Conservation (phyloP, 2,113 vertebrate species). For the Heteronetta atricapilla region DNA sequence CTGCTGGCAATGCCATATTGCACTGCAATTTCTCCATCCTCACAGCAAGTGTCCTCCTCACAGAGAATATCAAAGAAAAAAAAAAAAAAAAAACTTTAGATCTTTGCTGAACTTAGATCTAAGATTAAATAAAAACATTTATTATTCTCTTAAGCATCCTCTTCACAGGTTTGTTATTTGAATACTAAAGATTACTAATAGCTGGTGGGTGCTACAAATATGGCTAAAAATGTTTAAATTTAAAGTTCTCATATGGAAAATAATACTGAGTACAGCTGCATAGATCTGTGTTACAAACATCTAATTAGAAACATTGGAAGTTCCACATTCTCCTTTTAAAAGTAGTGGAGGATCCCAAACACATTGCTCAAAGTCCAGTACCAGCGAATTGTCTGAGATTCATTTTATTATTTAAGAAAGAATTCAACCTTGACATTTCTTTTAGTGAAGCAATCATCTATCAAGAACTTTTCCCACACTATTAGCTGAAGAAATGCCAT, state of each 20-base stretch:
- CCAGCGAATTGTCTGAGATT: not conserved
- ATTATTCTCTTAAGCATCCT: not conserved
- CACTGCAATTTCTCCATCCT: not conserved
- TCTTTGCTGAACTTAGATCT: not conserved
- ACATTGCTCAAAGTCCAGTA: not conserved
- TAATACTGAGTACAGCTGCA: not conserved
- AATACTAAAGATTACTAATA: not conserved
- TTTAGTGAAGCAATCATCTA: not conserved
- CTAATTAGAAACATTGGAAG: not conserved
- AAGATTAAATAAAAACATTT: not conserved
- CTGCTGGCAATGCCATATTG: not conserved
- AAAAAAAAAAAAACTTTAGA: not conserved
- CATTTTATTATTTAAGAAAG: not conserved
- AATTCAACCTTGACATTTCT: not conserved
- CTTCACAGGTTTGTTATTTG: not conserved
- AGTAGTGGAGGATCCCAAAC: not conserved
- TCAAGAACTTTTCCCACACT: not conserved
- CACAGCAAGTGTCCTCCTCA: rapidly evolving
- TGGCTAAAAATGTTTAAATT: not conserved
- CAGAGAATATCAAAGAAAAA: not conserved
- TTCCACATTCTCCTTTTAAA: not conserved
- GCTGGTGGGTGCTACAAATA: not conserved
- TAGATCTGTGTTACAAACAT: not conserved
- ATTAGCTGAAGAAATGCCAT: not conserved
- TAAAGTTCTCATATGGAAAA: not conserved